A percentile compares a stretch with the other conserved stretches of the same genome.
phyloP scores from a whole-genome alignment of 2,888 invertebrate species.

The Cecidostiba fungosa region DNA sequence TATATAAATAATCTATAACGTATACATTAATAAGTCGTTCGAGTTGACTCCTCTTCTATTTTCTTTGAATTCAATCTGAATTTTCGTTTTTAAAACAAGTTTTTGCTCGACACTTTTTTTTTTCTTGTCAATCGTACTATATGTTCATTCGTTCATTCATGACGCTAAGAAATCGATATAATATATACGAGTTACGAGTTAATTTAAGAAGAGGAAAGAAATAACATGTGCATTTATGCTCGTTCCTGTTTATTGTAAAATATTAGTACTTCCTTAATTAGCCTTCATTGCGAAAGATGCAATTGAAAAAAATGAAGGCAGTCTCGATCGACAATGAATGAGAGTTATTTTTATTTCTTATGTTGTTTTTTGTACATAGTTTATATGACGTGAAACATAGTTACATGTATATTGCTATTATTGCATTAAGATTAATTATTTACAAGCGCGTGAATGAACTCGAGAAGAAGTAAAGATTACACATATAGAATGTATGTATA shows the following conservation, averaged over 20 bases:
- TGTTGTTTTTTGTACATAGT: slow-evolving; percentile 76
- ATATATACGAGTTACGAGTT: background rate
- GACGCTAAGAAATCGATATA: slow-evolving; percentile 7
- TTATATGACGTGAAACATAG: slow-evolving; percentile 66
- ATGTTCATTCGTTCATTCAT: slow-evolving; percentile 14
- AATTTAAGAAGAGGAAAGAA: slow-evolving; percentile 54
- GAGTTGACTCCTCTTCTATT: slow-evolving; percentile 57
- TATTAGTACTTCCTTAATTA: slow-evolving; percentile 61
- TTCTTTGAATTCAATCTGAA: slow-evolving; percentile 19
- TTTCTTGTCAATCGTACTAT: slow-evolving; percentile 2
- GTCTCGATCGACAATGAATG: slow-evolving; percentile 56
- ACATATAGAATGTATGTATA: slow-evolving; percentile 65
- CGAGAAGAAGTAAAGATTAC: slow-evolving; percentile 49
- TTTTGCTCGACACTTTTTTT: slow-evolving; percentile 24
- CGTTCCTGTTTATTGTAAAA: slow-evolving; percentile 65
- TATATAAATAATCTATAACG: slow-evolving; percentile 62
- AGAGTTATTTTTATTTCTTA: slow-evolving; percentile 66
- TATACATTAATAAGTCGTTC: slow-evolving; percentile 59
- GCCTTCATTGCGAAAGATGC: slow-evolving; percentile 48
- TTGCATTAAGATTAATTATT: slow-evolving; percentile 61
- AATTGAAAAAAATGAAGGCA: slow-evolving; percentile 41
- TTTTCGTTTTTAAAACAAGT: slow-evolving; percentile 18
- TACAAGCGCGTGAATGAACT: slow-evolving; percentile 42
- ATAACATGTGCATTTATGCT: slow-evolving; percentile 63
- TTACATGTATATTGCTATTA: slow-evolving; percentile 64